Conservation (phyloP, 2,797 vertebrate genomes). For the Poliocrania exsul region DNA sequence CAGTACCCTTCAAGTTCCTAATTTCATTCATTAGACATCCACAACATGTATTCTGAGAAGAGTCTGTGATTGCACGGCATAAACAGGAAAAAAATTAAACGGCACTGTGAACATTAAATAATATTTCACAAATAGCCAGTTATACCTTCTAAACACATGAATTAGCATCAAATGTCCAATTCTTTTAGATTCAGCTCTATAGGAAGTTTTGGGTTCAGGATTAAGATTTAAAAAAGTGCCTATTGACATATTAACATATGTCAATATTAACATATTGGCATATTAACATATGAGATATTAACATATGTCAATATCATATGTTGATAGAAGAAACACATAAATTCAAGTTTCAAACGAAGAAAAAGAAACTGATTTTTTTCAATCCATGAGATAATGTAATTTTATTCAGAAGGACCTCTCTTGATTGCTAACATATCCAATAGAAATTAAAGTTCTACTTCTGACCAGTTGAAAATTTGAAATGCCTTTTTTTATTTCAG, state of each 20-base stretch:
- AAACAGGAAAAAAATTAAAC: not conserved
- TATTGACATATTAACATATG: not conserved
- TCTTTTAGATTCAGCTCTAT: not conserved
- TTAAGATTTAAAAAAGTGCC: not conserved
- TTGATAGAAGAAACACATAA: not conserved
- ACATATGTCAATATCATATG: not conserved
- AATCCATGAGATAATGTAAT: not conserved
- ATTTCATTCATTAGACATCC: not conserved
- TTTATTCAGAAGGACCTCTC: not conserved
- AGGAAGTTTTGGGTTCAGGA: not conserved
- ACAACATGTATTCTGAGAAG: not conserved
- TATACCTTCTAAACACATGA: not conserved
- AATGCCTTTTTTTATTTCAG: not conserved
- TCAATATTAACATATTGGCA: too few species aligned
- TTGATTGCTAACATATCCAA: not conserved
- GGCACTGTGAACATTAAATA: not conserved
- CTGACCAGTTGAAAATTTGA: not conserved
- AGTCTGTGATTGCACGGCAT: not conserved
- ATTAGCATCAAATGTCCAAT: not conserved
- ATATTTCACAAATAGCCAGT: not conserved
- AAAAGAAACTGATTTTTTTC: not conserved
- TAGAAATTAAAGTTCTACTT: not conserved
- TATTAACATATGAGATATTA: too few species aligned
- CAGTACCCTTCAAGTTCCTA: not conserved
- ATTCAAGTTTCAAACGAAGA: not conserved